Evolutionary conservation across 1,140 invertebrate species (phyloP), one percentile per base, ranked within the genome.

Genomic region (Drosophila carrolli): DNA sequence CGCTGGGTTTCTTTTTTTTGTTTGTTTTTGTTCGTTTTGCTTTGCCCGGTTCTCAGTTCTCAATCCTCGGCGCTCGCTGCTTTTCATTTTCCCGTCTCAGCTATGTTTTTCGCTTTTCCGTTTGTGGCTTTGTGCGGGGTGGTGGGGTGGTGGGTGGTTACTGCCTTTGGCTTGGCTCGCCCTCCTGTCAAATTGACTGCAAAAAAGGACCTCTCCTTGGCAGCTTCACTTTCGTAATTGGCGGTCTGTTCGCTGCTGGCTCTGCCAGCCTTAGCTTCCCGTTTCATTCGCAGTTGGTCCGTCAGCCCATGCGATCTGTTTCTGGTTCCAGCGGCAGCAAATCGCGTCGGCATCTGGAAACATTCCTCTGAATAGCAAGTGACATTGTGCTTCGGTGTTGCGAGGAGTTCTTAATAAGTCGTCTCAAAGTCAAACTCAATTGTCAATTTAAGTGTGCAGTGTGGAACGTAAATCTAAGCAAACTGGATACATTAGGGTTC

Each of bases 211-310:
- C 84, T 89, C 84, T 89, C 63, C 84, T 84, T 88, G 83, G 82
- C 88, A 88, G 90, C 90, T 91, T 91, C 83, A 91, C 90, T 91
- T 91, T 91, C 81, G 78, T 91, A 91, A 91, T 91, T 91, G 90
- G 90, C 88, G 90, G 90, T 90, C 82, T 89, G 88, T 74, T 85
- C 74, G 75, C 75, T 71, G 75, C 75, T 71, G 62, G 76, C 62
- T 83, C 65, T 81, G 78, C 56, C 78, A 70, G 74, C 60, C 65
- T 56, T 77, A 53, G 81, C 65, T 72, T 59, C 79, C 67, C 48
- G 65, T 66, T 68, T 68, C 83, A 88, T 88, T 88, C 84, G 86
- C 80, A 83, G 84, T 88, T 88, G 83, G 83, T 88, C 83, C 83
- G 79, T 83, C 83, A 88, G 76, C 79, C 79, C 75, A 88, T 63